A percentile compares a stretch with the other conserved stretches of the same genome.
phyloP scores from a whole-genome alignment of 37 sponge, comb jelly and placozoan genomes.

The Amphimedon queenslandica region DNA sequence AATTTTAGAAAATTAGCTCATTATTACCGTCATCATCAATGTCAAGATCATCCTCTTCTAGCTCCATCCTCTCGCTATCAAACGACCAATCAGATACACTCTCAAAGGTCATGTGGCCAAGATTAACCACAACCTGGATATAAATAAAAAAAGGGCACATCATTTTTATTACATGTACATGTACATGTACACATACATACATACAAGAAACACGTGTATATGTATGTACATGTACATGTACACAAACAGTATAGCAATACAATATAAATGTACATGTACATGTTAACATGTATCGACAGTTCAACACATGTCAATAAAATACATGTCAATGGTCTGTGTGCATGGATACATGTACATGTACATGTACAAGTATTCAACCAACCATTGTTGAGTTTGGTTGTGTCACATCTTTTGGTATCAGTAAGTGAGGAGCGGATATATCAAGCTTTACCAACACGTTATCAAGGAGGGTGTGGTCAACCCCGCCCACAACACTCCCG shows the following conservation, averaged over 20 bases:
- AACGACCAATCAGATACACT: conserved; percentile 56
- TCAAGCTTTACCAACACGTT: conserved; percentile 44
- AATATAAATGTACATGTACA: too few relatives aligned
- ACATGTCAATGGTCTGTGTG: neutral
- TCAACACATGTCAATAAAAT: too few relatives aligned
- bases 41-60: conserved; percentile 10
- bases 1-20: neutral
- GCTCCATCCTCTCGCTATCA: conserved; percentile 2
- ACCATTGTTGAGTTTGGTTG: conserved; percentile 56
- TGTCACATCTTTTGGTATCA: conserved; percentile 62
- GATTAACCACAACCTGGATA: conserved; percentile 73
- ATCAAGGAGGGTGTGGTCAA: conserved; percentile 3
- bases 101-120: conserved; percentile 72
- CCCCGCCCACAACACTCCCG: conserved; percentile 3
- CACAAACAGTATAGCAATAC: too few relatives aligned
- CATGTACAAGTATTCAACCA: too few relatives aligned
- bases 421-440: conserved; percentile 79
- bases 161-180: too few relatives aligned
- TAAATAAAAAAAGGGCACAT: too few relatives aligned
- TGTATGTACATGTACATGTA: too few relatives aligned
- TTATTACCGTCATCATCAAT: conserved; percentile 40
- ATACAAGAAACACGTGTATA: too few relatives aligned
- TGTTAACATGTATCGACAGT: too few relatives aligned
- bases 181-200: too few relatives aligned
- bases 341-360: conserved; percentile 10